phyloP scores from a whole-genome alignment of 2,888 invertebrate genomes.

The Neuroscelio doddi region DNA sequence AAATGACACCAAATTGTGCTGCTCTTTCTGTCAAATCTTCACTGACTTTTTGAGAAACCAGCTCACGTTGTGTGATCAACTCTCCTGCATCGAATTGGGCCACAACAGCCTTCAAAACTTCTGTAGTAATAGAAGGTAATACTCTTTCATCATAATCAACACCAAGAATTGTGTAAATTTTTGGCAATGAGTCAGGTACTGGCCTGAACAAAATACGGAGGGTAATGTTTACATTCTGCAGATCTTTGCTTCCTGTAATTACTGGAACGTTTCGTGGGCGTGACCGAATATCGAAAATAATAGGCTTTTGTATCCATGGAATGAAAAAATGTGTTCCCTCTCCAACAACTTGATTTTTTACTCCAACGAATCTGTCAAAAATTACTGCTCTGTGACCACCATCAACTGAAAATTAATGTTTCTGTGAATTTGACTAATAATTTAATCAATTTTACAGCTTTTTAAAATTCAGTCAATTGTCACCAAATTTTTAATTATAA shows the following conservation, averaged over 20 bases:
- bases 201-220: slow-evolving; percentile 98
- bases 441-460: too few relatives aligned
- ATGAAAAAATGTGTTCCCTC: slow-evolving; percentile 99
- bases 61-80: slow-evolving; percentile 97
- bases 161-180: slow-evolving; percentile 91
- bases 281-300: slow-evolving; percentile 97
- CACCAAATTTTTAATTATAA: too few relatives aligned
- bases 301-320: slow-evolving; percentile 99
- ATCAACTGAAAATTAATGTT: slow-evolving; percentile 81
- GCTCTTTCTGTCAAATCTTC: slow-evolving; percentile 95
- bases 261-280: slow-evolving; percentile 97
- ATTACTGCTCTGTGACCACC: slow-evolving; percentile 99
- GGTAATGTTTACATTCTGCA: slow-evolving; percentile 99
- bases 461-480: too few relatives aligned
- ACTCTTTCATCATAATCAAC: slow-evolving; percentile 99
- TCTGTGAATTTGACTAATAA: background rate
- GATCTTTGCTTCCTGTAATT: slow-evolving; percentile 98
- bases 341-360: slow-evolving; percentile 92
- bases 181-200: slow-evolving; percentile 92
- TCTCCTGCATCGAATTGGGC: slow-evolving; percentile 99
- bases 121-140: slow-evolving; percentile 97
- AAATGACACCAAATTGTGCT: slow-evolving; percentile 94
- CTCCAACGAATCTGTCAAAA: slow-evolving; percentile 97
- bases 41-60: slow-evolving; percentile 90
- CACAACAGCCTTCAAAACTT: slow-evolving; percentile 98